phyloP scores from a whole-genome alignment of 2,113 vertebrate genomes.

The Piprites chloris region DNA sequence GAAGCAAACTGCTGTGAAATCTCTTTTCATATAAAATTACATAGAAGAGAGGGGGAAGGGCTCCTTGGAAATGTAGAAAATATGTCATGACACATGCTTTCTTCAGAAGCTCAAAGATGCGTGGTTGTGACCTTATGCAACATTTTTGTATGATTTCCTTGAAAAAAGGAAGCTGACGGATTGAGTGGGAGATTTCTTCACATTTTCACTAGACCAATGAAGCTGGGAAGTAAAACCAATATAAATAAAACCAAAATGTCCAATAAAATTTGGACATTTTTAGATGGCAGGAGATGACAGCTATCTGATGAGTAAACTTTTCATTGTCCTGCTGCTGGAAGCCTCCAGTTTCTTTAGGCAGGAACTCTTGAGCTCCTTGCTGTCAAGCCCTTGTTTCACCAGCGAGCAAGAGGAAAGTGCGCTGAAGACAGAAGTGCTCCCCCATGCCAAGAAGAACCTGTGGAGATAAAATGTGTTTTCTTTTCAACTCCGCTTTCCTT shows the following conservation, averaged over 20 bases:
- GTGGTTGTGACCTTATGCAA: background rate
- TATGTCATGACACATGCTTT: background rate
- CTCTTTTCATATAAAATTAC: background rate
- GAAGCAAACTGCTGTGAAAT: background rate
- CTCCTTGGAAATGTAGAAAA: background rate
- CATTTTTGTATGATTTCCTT: background rate
- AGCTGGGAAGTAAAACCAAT: background rate
- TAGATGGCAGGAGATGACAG: fast-evolving
- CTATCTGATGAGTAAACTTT: background rate
- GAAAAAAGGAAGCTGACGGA: background rate
- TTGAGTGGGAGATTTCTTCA: background rate
- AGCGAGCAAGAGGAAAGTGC: background rate
- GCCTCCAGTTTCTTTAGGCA: background rate
- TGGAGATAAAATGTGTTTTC: background rate
- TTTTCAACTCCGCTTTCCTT: background rate
- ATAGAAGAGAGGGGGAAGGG: background rate
- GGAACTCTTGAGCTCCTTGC: background rate
- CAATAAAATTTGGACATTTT: background rate
- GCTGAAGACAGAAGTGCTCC: background rate
- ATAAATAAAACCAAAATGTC: no score
- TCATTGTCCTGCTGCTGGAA: background rate
- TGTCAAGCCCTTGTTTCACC: background rate
- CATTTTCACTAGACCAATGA: background rate
- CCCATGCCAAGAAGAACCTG: background rate
- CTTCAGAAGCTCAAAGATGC: background rate